These are phyloP conservation scores for Danio kyathit DNA, from an alignment of 2,797 vertebrate genomes.

Conservation along the genomic window DNA sequence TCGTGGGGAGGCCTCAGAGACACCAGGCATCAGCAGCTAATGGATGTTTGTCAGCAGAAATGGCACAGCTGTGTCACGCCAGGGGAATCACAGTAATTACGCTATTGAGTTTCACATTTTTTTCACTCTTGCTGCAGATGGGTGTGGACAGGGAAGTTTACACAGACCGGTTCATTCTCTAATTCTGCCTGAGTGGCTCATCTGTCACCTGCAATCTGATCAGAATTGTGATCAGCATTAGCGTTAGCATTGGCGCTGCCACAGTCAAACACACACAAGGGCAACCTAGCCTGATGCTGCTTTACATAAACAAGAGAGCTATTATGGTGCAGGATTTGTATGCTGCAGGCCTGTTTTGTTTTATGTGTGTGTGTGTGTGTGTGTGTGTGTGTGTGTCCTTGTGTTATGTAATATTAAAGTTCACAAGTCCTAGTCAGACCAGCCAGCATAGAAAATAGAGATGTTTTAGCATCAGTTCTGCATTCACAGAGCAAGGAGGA, in stretches of 20 bases:
- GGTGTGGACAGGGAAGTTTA: conserved; percentile 28
- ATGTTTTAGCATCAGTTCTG: conserved; percentile 1
- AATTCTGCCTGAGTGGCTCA: background rate
- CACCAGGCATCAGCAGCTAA: conserved; percentile 37
- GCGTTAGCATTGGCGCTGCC: background rate
- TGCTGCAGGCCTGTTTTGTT: background rate
- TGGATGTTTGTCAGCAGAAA: conserved; percentile 41
- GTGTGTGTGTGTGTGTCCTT: background rate
- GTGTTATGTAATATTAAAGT: conserved; percentile 10
- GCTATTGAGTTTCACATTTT: conserved; percentile 25
- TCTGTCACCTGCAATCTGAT: conserved; percentile 18
- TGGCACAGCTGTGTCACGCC: conserved; percentile 23
- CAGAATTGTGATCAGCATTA: conserved; percentile 29
- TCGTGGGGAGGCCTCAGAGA: background rate
- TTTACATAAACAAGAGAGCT: conserved; percentile 1
- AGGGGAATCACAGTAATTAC: conserved; percentile 34
- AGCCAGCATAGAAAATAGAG: conserved; percentile 2
- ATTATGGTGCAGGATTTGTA: background rate
- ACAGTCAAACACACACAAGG: background rate
- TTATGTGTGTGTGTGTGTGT: background rate
- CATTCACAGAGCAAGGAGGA: conserved; percentile 32
- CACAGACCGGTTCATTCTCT: conserved; percentile 2
- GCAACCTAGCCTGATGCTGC: background rate
- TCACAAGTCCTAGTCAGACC: background rate
- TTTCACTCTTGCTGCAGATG: conserved; percentile 5